Base-by-base conservation (phyloP, 2,797 vertebrate species). In the Artibeus jamaicensis region DNA sequence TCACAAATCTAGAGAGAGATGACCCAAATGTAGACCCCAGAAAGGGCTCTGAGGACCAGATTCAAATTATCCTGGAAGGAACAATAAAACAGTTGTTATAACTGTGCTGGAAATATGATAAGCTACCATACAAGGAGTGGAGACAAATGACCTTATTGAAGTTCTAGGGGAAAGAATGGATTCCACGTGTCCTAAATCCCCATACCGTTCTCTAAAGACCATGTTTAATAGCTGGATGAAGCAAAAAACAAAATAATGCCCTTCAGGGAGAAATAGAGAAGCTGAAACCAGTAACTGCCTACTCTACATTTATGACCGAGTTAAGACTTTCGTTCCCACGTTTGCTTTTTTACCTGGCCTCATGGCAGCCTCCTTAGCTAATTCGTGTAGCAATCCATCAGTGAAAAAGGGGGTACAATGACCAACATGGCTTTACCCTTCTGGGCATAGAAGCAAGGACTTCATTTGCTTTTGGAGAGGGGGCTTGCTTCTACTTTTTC, bases 161-260 rank as follows among this genome's bases (percentile, higher is more conserved):
- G 57, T 81, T 93, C 22, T 71, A 78, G 46, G 26, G 0, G 0
- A 34, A n/a, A 39, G 59, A 84, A 53, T 68, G 11, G 68, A 42
- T 39, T 96, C 96, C 68, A 22, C 0, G 0, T 79, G 78, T 83
- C 78, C 85, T 55, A 92, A 89, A 92, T 78, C 48, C 91, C 94
- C 68, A 85, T 18, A 70, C 9, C 68, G 4, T 92, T 78, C 94
- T 96, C 82, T 24, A 55, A 94, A 76, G 93, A 59, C 86, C 76
- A 29, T 12, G 26, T 62, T 89, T 93, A 82, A 82, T 65, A 92
- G 89, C 85, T 12, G 59, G 89, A 57, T 34, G 46, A 65, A 53
- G 29, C 78, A 29, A 90, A 91, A 91, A 85, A 86, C 73, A 83
- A 65, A 90, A 65, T 82, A 71, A 50, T 76, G 65, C 57, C 91